Evolutionary conservation across 2,113 vertebrate species (phyloP), one percentile per base, ranked within the genome.

Genomic region (Tauraco erythrolophus): DNA sequence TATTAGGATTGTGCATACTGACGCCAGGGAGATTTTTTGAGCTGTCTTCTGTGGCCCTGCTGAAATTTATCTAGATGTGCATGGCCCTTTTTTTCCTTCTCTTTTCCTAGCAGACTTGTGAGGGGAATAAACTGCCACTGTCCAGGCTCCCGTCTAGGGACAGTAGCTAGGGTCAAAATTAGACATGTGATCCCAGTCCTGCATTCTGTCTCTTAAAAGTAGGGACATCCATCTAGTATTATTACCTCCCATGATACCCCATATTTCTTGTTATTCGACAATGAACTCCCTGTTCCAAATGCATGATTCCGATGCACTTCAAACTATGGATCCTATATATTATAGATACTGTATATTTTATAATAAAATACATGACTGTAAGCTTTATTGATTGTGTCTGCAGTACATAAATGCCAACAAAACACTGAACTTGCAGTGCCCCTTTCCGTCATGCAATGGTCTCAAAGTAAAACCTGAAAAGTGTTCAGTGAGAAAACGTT

Each of bases 1-100:
- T 70, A 91, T 97, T 94, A 84, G 84, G 78, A 72, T 81, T 13
- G 7, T 85, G 94, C 45, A 94, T 85, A 94, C 41, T 93, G 65
- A 46, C 80, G 90, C 35, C 39, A 92, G 37, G 15, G 58, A 71
- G 54, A 84, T 43, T 91, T 22, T 89, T 60, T 79, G 2, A 81
- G 87, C 53, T 56, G 33, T 54, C 19, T 85, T 33, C 60, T 58
- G 5, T 27, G n/a, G 57, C 28, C 51, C 60, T 2, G 1, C 16
- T 87, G 48, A n/a, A 88, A 3, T 62, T 84, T 91, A 78, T 66
- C 53, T 88, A 51, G 25, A 65, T 56, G 53, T 61, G 51, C 4
- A 28, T 2, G 61, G 35, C 6, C 86, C 30, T 51, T 56, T 6
- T 76, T 83, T 85, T 61, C 35, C 31, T 94, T 86, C 8, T 19